Conservation (phyloP, 1,140 invertebrate genomes). For the Harpegnathos saltator region DNA sequence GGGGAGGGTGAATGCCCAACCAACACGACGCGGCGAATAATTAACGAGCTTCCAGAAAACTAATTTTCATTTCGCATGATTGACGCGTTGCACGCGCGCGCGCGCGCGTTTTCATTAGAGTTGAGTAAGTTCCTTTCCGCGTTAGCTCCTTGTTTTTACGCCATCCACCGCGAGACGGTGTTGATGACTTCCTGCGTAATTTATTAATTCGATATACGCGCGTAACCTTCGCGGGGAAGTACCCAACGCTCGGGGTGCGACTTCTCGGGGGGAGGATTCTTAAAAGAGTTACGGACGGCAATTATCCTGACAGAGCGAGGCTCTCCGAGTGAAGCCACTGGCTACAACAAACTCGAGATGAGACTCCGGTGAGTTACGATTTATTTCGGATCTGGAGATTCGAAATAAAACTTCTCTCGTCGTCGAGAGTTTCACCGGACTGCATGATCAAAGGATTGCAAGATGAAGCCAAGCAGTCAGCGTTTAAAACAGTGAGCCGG, state of each 20-base stretch:
- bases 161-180: too few species aligned
- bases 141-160: background rate
- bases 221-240: too few species aligned
- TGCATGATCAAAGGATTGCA: conserved; percentile 41
- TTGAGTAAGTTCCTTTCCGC: background rate
- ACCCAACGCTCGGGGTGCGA: too few species aligned
- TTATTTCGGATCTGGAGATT: conserved; percentile 13
- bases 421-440: background rate
- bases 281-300: background rate
- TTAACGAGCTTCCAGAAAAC: conserved; percentile 45
- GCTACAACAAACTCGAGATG: background rate
- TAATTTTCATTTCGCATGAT: conserved; percentile 50
- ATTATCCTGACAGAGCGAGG: background rate
- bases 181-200: background rate
- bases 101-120: background rate
- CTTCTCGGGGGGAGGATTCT: background rate
- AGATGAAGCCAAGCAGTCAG: conserved; percentile 11
- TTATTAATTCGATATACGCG: background rate
- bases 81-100: background rate
- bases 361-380: background rate
- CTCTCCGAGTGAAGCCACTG: too few species aligned
- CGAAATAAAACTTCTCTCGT: conserved; percentile 15
- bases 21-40: conserved; percentile 35
- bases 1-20: conserved; percentile 12
- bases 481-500: conserved; percentile 37